phyloP scores from a whole-genome alignment of 2,888 invertebrate species.

The Synanthedon tipuliformis region DNA sequence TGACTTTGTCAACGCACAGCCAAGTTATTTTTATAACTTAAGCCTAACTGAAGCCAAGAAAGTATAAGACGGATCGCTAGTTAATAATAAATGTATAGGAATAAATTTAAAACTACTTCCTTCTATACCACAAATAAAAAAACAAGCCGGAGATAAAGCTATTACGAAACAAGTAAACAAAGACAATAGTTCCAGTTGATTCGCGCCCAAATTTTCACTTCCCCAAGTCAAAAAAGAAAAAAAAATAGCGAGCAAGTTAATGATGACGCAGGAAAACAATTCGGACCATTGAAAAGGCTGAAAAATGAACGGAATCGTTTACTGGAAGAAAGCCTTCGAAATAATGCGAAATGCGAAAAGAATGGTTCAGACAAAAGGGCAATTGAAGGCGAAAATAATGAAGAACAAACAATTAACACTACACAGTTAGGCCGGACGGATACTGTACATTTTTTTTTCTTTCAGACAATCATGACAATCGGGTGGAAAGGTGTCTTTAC shows the following conservation, averaged over 20 bases:
- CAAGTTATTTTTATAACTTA: too few species aligned
- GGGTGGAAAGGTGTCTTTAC: too few species aligned
- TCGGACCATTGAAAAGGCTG: constrained; percentile 51
- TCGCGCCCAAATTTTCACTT: constrained; percentile 1
- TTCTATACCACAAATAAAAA: not conserved
- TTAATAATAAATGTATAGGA: not conserved
- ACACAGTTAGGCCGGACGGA: constrained; percentile 6
- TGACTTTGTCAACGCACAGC: too few species aligned
- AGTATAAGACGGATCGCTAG: too few species aligned
- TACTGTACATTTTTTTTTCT: not conserved
- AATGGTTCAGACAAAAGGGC: constrained; percentile 60
- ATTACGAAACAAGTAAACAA: constrained; percentile 1
- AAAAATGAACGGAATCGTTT: constrained; percentile 60
- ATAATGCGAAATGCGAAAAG: constrained; percentile 55
- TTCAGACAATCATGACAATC: too few species aligned
- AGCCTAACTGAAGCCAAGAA: too few species aligned
- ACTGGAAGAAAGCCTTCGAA: constrained; percentile 52
- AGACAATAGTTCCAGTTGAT: constrained; percentile 3
- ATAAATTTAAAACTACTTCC: not conserved
- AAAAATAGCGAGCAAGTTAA: constrained; percentile 40
- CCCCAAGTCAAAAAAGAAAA: constrained; percentile 4
- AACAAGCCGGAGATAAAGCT: not conserved
- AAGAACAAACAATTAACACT: constrained; percentile 68
- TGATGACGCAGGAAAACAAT: constrained; percentile 59
- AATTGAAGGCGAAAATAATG: constrained; percentile 69